Evolutionary conservation across 2,113 vertebrate genomes (phyloP).

Genomic region (Oncorhynchus masou): DNA sequence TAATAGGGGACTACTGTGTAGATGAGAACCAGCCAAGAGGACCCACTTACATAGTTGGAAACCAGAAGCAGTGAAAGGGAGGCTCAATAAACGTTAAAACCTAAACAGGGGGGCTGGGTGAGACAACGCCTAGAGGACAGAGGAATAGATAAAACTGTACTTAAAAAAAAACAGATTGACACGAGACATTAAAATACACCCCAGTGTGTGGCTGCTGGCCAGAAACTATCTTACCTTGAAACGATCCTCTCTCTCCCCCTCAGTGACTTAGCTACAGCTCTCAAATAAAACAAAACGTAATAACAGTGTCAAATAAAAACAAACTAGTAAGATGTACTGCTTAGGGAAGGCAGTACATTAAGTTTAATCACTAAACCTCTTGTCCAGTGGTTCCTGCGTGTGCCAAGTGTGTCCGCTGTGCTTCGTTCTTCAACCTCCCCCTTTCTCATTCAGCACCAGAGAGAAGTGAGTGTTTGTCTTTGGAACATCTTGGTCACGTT

Average conservation of each 20-base stretch:
- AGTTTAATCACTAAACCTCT: neutral
- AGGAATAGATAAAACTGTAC: constrained; percentile 29
- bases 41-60: constrained; percentile 28
- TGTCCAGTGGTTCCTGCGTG: neutral
- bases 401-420: neutral
- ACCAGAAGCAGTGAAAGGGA: neutral
- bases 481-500: neutral
- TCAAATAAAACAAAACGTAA: neutral
- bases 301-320: neutral
- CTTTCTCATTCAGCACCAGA: neutral
- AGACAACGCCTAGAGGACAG: constrained; percentile 16
- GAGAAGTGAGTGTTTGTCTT: neutral
- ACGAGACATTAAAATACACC: constrained; percentile 4
- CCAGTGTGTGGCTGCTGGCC: neutral
- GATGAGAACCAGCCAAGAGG: neutral
- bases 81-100: neutral
- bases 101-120: neutral
- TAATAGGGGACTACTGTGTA: neutral
- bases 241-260: neutral
- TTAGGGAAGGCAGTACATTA: neutral
- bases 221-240: neutral
- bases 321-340: neutral
- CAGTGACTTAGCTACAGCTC: neutral
- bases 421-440: neutral
- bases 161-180: constrained; percentile 26